phyloP scores from a whole-genome alignment of 2,888 invertebrate species.

The Omphaloscelis lunosa region DNA sequence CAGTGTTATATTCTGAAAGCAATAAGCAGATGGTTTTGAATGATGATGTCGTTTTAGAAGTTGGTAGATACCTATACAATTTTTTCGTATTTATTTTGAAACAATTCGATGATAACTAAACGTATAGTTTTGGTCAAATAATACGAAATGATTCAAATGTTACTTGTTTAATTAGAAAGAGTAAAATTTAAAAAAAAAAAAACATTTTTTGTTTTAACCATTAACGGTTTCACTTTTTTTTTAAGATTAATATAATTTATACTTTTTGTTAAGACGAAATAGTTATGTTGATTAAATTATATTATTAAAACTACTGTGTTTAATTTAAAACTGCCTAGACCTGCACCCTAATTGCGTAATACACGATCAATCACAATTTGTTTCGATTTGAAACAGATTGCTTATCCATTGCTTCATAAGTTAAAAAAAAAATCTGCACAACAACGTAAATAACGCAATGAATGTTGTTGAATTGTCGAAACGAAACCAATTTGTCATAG shows the following conservation, averaged over 20 bases:
- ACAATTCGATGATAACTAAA: not conserved
- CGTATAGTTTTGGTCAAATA: not conserved
- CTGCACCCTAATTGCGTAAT: no score
- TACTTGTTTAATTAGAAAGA: not conserved
- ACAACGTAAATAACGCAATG: no score
- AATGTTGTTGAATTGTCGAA: no score
- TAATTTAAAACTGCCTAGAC: not conserved
- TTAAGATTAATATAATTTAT: slow-evolving; percentile 2
- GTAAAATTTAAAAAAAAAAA: not conserved
- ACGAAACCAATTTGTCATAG: no score
- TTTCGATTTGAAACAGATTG: no score
- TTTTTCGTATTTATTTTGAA: not conserved
- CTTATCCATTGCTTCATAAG: no score
- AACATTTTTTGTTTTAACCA: no score
- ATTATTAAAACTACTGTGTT: not conserved
- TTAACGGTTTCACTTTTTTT: not conserved
- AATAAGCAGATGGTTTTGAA: not conserved
- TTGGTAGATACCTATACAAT: not conserved
- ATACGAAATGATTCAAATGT: not conserved
- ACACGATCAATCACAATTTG: no score
- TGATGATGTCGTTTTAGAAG: slow-evolving; percentile 6
- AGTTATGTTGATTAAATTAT: slow-evolving; percentile 14
- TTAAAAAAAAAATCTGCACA: no score
- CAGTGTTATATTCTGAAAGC: no score
- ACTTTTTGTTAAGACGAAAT: slow-evolving; percentile 2